Base-by-base conservation (phyloP, 2,888 invertebrate genomes). In the Scaptomyza reducta region DNA sequence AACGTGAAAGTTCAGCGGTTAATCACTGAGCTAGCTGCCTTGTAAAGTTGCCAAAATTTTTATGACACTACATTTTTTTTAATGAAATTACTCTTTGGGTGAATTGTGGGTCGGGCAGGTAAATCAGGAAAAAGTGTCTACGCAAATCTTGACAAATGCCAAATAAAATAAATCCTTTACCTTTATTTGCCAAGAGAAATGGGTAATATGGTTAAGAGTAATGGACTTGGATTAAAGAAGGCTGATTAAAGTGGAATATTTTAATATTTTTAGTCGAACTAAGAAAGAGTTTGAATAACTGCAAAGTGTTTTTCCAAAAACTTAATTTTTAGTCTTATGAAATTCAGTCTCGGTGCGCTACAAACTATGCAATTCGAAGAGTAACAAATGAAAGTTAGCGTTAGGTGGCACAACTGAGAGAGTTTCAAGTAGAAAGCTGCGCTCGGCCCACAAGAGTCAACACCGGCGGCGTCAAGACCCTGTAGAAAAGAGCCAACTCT, bases 41-140 rank as follows among this genome's bases (percentile, higher is more conserved):
- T 64, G 58, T 53, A 70, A 60, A 57, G 65, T 54, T 47, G 67
- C 66, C 68, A 69, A 70, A 87, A 84, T 75, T 58, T 75, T 77
- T 81, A 87, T 82, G 84, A 70, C 79, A 75, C 75, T 78, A 77
- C 67, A 77, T 80, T 81, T 70, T 62, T 77, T 77, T 84, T 77
- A 77, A 70, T 65, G 72, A 62, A 64, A 78, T 82, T 60, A 78
- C 60, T 41, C 22, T 13, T 5, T 33, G 18, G 31, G 57, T 35
- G 53, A 60, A 50, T 16, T 11, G 13, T 6, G 25, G 18, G 38
- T 59, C 65, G 53, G 50, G 6, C 38, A 45, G 49, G 42, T 46
- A 33, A 46, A 29, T 38, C 49, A 31, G 60, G 29, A 49, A n/a
- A 61, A 41, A 49, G 29, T 50, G 38, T 14, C 51, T 16, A 42